phyloP scores from a whole-genome alignment of 2,888 invertebrate genomes.

The Elegia similella region DNA sequence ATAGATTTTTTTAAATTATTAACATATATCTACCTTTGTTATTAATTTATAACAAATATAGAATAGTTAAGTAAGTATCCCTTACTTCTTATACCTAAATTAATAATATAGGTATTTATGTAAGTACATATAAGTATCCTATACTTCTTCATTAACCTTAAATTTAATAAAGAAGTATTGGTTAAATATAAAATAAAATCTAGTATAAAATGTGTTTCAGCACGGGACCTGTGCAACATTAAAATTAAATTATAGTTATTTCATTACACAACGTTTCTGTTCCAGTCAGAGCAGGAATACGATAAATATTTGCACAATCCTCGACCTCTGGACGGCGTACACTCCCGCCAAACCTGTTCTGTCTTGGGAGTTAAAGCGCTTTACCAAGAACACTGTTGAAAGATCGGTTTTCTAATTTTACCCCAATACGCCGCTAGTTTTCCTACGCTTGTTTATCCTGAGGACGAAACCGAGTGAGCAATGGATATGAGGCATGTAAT shows the following conservation, averaged over 20 bases:
- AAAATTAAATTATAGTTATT: conserved; percentile 10
- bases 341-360: conserved; percentile 68
- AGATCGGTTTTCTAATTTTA: conserved; percentile 16
- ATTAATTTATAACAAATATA: no score
- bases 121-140: no score
- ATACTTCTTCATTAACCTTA: no score
- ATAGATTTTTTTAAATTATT: no score
- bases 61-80: no score
- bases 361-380: conserved; percentile 39
- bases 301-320: conserved; percentile 70
- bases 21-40: no score
- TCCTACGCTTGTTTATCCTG: not conserved
- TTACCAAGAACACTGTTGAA: conserved; percentile 23
- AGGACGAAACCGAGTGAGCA: conserved; percentile 24
- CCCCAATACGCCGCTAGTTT: conserved; percentile 9
- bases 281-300: conserved; percentile 56
- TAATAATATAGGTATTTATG: no score
- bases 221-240: not conserved
- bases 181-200: no score
- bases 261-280: conserved; percentile 7
- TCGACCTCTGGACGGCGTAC: conserved; percentile 60
- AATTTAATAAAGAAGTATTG: no score
- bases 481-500: conserved; percentile 33
- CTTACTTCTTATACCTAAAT: no score
- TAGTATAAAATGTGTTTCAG: no score